These are phyloP conservation scores for Drosophila yakuba DNA, from an alignment of 1,140 invertebrate genomes.

Conservation along the genomic window DNA sequence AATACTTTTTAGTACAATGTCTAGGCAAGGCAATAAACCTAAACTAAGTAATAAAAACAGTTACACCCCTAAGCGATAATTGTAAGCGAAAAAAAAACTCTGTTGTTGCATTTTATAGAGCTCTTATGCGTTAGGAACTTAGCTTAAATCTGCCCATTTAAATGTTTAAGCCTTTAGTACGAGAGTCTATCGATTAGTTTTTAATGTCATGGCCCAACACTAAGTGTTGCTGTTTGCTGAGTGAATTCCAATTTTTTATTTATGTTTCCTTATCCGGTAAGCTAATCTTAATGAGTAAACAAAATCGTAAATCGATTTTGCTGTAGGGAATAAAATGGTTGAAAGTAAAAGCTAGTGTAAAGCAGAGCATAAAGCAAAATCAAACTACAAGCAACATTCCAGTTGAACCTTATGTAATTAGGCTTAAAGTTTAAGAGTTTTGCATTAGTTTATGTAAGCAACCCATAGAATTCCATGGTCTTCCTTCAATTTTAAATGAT, in stretches of 20 bases:
- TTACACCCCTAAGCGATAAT: conserved; percentile 23
- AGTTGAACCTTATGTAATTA: conserved; percentile 62
- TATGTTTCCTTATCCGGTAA: conserved; percentile 66
- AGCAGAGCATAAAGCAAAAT: conserved; percentile 19
- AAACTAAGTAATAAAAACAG: conserved; percentile 29
- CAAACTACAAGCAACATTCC: conserved; percentile 53
- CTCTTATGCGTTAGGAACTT: conserved; percentile 30
- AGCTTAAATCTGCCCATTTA: conserved; percentile 21
- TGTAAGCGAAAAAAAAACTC: conserved; percentile 28
- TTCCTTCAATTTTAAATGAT: conserved; percentile 80
- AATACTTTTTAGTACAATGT: conserved; percentile 78
- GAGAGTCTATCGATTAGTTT: conserved; percentile 70
- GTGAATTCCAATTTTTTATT: conserved; percentile 66
- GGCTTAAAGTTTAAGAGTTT: conserved; percentile 38
- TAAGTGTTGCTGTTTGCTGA: conserved; percentile 69
- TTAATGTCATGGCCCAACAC: conserved; percentile 52
- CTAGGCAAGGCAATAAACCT: conserved; percentile 54
- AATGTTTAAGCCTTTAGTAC: conserved; percentile 35
- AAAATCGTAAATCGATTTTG: conserved; percentile 61
- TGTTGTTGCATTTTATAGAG: conserved; percentile 52
- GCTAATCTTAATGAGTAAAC: conserved; percentile 65
- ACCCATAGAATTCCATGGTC: conserved; percentile 70
- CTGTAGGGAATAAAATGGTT: conserved; percentile 72
- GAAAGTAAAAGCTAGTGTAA: conserved; percentile 70
- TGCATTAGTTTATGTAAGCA: conserved; percentile 39